phyloP scores from a whole-genome alignment of 1,140 invertebrate genomes.

The Macrosteles quadrilineatus region DNA sequence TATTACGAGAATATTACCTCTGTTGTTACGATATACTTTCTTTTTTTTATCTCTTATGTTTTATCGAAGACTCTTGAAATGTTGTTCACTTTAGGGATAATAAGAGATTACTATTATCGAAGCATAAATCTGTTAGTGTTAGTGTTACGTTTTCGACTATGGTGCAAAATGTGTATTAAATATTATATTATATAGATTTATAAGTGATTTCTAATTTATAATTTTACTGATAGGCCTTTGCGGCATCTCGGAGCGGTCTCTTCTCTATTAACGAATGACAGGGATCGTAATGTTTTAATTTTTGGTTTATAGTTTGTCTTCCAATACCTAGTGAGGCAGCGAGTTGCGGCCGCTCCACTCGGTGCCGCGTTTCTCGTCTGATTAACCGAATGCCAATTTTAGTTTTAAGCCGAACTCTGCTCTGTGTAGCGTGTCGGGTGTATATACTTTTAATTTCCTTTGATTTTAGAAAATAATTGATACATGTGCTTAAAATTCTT shows the following conservation, averaged over 20 bases:
- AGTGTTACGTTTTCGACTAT: conserved; percentile 30
- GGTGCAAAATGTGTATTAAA: conserved; percentile 31
- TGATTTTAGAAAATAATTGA: conserved; percentile 28
- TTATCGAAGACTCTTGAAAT: conserved; percentile 9
- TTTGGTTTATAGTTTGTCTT: conserved; percentile 23
- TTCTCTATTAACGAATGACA: background rate
- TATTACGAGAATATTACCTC: conserved; percentile 18
- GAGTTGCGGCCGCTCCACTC: background rate
- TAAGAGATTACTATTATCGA: conserved; percentile 9
- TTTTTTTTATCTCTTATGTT: conserved; percentile 13
- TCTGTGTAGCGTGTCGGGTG: conserved; percentile 18
- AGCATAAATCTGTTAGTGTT: conserved; percentile 25
- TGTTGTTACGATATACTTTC: conserved; percentile 13
- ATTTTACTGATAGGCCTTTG: conserved; percentile 27
- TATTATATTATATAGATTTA: conserved; percentile 28
- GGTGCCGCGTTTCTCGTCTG: conserved; percentile 16
- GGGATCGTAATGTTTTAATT: conserved; percentile 10
- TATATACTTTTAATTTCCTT: conserved; percentile 25
- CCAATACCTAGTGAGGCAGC: conserved; percentile 12
- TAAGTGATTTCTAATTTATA: conserved; percentile 29
- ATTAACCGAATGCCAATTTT: conserved; percentile 28
- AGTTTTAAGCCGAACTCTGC: conserved; percentile 21
- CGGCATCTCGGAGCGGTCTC: background rate
- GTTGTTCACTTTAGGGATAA: conserved; percentile 8
- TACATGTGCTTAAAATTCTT: conserved; percentile 34